Conservation (phyloP, 2,888 invertebrate genomes). For the Eueremaeus valkanovi region DNA sequence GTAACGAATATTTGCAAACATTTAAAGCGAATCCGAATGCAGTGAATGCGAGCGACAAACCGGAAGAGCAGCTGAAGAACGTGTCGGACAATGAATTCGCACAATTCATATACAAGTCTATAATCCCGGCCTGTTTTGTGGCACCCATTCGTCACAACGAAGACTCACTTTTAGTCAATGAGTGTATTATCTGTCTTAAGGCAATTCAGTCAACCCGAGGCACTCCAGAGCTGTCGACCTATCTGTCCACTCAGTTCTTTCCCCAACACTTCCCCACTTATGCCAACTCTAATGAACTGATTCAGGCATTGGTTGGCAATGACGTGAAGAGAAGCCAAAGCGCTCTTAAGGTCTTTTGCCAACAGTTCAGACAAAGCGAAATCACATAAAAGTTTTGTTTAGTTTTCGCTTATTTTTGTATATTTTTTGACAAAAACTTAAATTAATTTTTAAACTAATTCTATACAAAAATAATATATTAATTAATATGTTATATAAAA, state of each 20-base stretch:
- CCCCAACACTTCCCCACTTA: conserved; percentile 40
- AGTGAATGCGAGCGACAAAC: neutral
- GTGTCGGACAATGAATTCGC: conserved; percentile 52
- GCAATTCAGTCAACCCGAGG: conserved; percentile 34
- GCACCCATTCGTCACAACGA: conserved; percentile 21
- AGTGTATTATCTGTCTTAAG: conserved; percentile 33
- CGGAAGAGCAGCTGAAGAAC: neutral
- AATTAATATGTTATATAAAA: conserved; percentile 21
- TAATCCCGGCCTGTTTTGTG: conserved; percentile 58
- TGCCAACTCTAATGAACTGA: conserved; percentile 18
- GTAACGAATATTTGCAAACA: conserved; percentile 3
- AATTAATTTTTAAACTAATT: neutral
- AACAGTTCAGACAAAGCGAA: conserved; percentile 28
- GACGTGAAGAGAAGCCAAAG: conserved; percentile 35
- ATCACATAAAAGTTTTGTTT: conserved; percentile 7
- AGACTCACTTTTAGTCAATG: conserved; percentile 28
- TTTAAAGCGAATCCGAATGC: neutral
- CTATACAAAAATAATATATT: conserved; percentile 2
- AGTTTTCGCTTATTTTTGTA: neutral
- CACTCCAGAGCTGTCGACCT: conserved; percentile 23
- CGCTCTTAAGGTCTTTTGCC: conserved; percentile 17
- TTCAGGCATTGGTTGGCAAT: neutral
- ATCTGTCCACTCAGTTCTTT: conserved; percentile 28
- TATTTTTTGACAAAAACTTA: neutral
- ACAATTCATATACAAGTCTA: conserved; percentile 57